A percentile compares a stretch with the other conserved stretches of the same genome.
Evolutionary conservation across 2,113 vertebrate genomes (phyloP).

Genomic region (Platysternon megacephalum): DNA sequence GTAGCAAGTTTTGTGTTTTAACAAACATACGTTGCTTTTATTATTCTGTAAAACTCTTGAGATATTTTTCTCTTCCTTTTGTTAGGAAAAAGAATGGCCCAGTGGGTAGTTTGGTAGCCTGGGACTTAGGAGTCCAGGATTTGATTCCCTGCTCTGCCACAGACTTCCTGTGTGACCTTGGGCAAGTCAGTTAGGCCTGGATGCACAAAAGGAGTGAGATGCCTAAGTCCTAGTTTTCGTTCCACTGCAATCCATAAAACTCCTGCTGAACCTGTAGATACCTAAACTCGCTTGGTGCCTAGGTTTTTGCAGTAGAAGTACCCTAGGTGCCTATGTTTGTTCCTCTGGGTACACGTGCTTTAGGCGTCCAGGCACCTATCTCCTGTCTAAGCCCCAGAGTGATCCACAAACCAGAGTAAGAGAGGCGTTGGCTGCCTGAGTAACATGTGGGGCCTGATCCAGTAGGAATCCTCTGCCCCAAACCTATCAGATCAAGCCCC

Average conservation of each 20-base stretch:
- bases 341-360: neutral
- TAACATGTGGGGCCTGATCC: no score
- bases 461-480: neutral
- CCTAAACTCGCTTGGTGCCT: no score
- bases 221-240: neutral
- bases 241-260: neutral
- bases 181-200: neutral
- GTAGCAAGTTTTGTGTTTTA: neutral
- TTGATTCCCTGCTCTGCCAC: neutral
- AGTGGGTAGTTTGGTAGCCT: neutral
- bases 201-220: neutral
- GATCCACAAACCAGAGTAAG: neutral
- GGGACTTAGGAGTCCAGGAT: neutral
- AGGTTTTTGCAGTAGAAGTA: neutral
- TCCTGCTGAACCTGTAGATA: neutral
- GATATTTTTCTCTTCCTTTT: neutral
- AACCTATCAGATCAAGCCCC: accelerated
- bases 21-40: neutral
- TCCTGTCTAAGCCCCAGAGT: neutral
- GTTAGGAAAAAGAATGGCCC: neutral
- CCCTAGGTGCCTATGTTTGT: neutral
- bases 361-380: neutral
- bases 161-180: neutral
- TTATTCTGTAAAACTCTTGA: accelerated
- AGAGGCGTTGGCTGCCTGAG: neutral